Evolutionary conservation across 2,888 invertebrate genomes (phyloP).

Genomic region (Ethmia dodecea): DNA sequence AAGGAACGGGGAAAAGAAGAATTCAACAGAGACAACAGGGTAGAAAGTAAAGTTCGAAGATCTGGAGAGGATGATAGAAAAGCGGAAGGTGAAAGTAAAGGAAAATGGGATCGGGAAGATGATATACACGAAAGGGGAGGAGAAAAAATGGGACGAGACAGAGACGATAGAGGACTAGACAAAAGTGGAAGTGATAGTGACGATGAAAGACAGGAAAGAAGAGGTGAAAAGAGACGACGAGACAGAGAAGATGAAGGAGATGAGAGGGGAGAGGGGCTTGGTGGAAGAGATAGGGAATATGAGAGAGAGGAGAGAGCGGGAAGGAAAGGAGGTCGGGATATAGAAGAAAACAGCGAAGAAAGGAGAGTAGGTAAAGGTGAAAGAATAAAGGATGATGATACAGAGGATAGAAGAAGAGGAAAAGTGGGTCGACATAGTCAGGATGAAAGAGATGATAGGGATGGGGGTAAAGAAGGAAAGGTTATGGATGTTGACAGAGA

Average conservation of each 20-base stretch:
- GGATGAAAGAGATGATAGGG: background rate
- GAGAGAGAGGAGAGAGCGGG: slow-evolving; percentile 2
- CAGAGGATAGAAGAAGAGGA: slow-evolving; percentile 3
- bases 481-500: background rate
- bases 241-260: background rate
- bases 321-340: slow-evolving; percentile 4
- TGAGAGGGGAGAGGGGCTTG: background rate
- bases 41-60: background rate
- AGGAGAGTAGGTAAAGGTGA: slow-evolving; percentile 4
- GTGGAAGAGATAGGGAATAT: slow-evolving; percentile 2
- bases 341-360: slow-evolving; percentile 15
- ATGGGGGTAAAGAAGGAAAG: background rate
- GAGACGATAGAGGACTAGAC: background rate
- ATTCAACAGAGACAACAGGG: background rate
- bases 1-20: background rate
- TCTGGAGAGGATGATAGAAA: background rate
- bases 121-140: background rate
- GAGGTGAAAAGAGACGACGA: too few species aligned
- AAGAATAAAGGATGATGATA: slow-evolving; percentile 1
- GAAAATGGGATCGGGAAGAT: background rate
- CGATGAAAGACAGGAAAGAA: slow-evolving; percentile 2
- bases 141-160: background rate
- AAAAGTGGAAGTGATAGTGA: slow-evolving; percentile 9
- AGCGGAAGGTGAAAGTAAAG: background rate
- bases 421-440: slow-evolving; percentile 4